Evolutionary conservation across 2,888 invertebrate species (phyloP), one percentile per base, ranked within the genome.

Genomic region (Dynastes grantii): DNA sequence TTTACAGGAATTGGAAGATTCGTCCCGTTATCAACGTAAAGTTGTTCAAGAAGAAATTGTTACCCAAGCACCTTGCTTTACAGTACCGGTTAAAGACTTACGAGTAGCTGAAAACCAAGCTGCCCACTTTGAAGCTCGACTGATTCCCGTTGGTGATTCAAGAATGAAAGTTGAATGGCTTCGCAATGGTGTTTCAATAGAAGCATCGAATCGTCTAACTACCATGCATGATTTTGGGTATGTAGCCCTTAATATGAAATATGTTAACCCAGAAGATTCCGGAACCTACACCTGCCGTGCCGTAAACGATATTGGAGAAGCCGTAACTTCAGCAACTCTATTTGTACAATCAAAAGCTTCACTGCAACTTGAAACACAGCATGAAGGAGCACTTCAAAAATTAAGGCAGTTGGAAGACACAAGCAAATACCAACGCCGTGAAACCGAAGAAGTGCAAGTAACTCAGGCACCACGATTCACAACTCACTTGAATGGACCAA

Each of bases 221-320:
- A 97, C 98, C 9, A 97, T 98, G 95, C 97, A 98, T 87, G 99
- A 99, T 88, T 98, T 99, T 88, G 99, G 99, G 70, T 98, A 98
- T 88, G 98, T 98, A 37, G 97, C 98, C 55, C 90, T 97, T 22
- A 97, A 97, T 85, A 95, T 97, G 95, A 97, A 97, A 87, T 97
- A 97, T 85, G 96, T 96, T 0, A 96, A 96, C 86, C 97, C 98
- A 29, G 97, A 97, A 89, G 99, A 99, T 90, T 97, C 97, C 1
- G 98, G 98, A 65, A 97, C 97, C 55, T 98, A 98, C 88, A 98
- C 98, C 1, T 97, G 98, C 87, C 93, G 97, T 78, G 98, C 98
- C 55, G 92, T 94, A 9, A 98, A 98, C 85, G 97, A 97, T 83
- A 90, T 98, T 77, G 98, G 98, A 78, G 96, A 98, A 90, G 98